These are phyloP conservation scores for Clupea harengus DNA, from an alignment of 2,113 vertebrate genomes.

Conservation along the genomic window DNA sequence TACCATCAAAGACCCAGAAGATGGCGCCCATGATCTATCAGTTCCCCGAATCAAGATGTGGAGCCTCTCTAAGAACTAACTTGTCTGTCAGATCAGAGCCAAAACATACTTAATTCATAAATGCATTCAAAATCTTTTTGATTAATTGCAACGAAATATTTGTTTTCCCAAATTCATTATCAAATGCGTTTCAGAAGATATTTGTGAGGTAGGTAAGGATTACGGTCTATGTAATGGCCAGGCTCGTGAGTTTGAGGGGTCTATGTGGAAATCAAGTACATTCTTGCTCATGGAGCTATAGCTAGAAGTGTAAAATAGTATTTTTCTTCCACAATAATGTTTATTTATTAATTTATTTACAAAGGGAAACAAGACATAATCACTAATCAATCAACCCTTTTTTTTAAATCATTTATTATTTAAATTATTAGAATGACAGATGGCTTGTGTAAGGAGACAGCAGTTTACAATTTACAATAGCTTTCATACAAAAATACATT, in stretches of 20 bases:
- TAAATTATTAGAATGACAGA: not conserved
- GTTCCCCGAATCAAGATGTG: not conserved
- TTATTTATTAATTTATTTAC: not conserved
- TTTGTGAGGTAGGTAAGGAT: not conserved
- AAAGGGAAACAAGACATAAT: not conserved
- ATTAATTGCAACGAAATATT: too few relatives aligned
- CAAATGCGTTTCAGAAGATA: not conserved
- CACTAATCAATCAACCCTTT: not conserved
- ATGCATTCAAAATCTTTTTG: too few relatives aligned
- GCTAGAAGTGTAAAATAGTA: too few relatives aligned
- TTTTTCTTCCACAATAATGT: too few relatives aligned
- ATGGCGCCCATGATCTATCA: not conserved
- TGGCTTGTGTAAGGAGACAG: not conserved
- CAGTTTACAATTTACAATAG: not conserved
- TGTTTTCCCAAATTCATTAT: not conserved
- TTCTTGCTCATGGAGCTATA: too few relatives aligned
- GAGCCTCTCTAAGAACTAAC: too few relatives aligned
- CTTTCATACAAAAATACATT: slow-evolving; percentile 11
- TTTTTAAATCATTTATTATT: not conserved
- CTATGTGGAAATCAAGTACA: not conserved
- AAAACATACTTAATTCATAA: too few relatives aligned
- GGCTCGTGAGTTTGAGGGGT: not conserved
- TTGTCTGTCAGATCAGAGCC: too few relatives aligned
- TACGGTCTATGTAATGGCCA: not conserved
- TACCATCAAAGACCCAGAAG: not conserved